Base-by-base conservation (phyloP, 2,888 invertebrate genomes). In the Lepeophtheirus nordmannii region DNA sequence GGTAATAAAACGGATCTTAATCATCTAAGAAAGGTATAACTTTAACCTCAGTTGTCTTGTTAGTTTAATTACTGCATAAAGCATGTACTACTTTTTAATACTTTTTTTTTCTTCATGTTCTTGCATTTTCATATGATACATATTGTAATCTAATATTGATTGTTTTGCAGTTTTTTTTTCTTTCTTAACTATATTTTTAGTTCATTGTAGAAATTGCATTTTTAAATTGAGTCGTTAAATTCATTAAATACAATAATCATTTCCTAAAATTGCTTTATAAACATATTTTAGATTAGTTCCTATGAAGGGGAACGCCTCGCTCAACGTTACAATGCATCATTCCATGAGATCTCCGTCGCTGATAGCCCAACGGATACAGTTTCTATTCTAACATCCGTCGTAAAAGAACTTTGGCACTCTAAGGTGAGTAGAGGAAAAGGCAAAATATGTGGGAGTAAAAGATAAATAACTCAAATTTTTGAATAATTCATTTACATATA, bases 321-420 rank as follows among this genome's bases (percentile, higher is more conserved):
- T 20, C 20, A 30, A 57, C 57, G 23, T 22, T 57, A 57, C 57
- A 57, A 57, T 23, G 23, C 57, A 57, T 20, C 57, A 57, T 57
- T 57, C 57, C 57, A 57, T 23, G 57, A 57, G 57, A 30, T 57
- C n/a, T 57, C 57, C 22, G 57, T 57, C 11, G 57, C 57, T 23
- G 57, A 57, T 57, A 30, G 23, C 23, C 57, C 57, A 11, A 30
- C 23, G 20, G 57, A 57, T 5, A 57, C 57, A 10, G 23, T 57
- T 23, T 22, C 57, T 14, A 30, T 57, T 14, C 20, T 57, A 30
- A 57, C 20, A 11, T 23, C 22, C 11, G 57, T 57, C 12, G 23
- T 57, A 11, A 57, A 30, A n/a, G 57, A 57, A 30, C 57, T 57
- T 57, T 57, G 57, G 57, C 20, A 22, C n/a, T 11, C 57, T n/a